Percentiles rank a stretch among this genome's conserved stretches.
These are phyloP conservation scores for Branchellion lobata DNA, from an alignment of 2,888 invertebrate genomes.

Conservation along the genomic window DNA sequence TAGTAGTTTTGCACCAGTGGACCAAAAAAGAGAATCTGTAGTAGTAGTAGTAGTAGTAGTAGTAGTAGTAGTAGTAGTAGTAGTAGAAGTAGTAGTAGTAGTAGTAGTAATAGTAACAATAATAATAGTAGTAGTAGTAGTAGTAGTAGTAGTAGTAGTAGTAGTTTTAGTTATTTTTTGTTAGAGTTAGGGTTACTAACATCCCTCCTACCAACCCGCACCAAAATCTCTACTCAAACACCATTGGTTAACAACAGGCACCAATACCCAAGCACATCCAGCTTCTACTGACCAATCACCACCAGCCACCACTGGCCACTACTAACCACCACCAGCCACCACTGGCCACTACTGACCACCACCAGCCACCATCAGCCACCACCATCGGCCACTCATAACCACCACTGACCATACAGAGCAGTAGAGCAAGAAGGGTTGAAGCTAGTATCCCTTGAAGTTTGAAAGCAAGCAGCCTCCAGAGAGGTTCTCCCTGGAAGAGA, in stretches of 20 bases:
- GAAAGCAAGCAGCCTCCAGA: conserved; percentile 70
- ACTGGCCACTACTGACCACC: too few relatives aligned
- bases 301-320: too few relatives aligned
- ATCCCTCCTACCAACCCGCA: background rate
- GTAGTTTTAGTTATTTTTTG: background rate
- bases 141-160: background rate
- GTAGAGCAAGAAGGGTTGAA: conserved; percentile 74
- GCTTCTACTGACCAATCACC: too few relatives aligned
- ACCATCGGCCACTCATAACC: too few relatives aligned
- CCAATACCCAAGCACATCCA: too few relatives aligned
- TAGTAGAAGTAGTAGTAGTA: background rate
- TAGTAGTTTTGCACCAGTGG: conserved; percentile 26
- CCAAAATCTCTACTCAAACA: background rate
- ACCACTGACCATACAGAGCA: conserved; percentile 65
- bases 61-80: background rate
- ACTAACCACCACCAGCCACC: too few relatives aligned
- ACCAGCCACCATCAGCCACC: too few relatives aligned
- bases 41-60: background rate
- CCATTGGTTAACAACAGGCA: too few relatives aligned
- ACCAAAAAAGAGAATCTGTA: conserved; percentile 32
- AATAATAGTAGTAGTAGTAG: background rate
- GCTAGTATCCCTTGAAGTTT: conserved; percentile 73
- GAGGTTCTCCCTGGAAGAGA: conserved; percentile 55
- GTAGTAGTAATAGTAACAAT: background rate
- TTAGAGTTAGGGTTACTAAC: background rate